phyloP scores from a whole-genome alignment of 1,140 invertebrate genomes.

The Probaryconus sp. region DNA sequence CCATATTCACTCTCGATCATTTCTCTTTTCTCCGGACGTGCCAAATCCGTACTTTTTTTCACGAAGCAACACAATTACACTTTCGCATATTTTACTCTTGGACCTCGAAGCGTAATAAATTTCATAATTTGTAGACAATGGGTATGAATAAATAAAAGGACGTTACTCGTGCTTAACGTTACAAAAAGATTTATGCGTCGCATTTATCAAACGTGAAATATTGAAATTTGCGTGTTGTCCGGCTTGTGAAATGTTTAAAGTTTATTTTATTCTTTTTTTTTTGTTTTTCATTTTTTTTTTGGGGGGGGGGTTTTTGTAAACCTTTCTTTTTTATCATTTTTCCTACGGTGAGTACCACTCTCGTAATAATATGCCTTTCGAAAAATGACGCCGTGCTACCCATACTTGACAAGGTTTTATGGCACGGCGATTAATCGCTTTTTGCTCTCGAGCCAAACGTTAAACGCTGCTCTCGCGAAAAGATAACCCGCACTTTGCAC shows the following conservation, averaged over 20 bases:
- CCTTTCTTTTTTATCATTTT: background rate
- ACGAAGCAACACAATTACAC: constrained; percentile 1
- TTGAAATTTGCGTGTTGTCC: constrained; percentile 50
- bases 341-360: background rate
- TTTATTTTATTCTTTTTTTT: constrained; percentile 23
- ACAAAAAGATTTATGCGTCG: constrained; percentile 41
- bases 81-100: constrained; percentile 23
- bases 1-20: too few relatives aligned
- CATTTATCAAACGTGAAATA: constrained; percentile 58
- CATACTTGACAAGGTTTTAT: constrained; percentile 58
- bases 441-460: constrained; percentile 50
- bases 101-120: constrained; percentile 45
- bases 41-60: constrained; percentile 40
- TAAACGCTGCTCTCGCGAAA: constrained; percentile 43
- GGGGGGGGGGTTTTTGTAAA: too few relatives aligned
- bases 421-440: constrained; percentile 60
- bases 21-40: too few relatives aligned
- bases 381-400: constrained; percentile 57
- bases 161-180: constrained; percentile 42
- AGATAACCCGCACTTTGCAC: constrained; percentile 46
- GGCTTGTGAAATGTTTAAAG: constrained; percentile 34
- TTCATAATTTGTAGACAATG: constrained; percentile 57
- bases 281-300: constrained; percentile 13
- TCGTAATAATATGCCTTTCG: constrained; percentile 57
- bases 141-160: constrained; percentile 49